These are phyloP conservation scores for Lampris incognitus DNA, from an alignment of 2,113 vertebrate genomes.

Conservation along the genomic window DNA sequence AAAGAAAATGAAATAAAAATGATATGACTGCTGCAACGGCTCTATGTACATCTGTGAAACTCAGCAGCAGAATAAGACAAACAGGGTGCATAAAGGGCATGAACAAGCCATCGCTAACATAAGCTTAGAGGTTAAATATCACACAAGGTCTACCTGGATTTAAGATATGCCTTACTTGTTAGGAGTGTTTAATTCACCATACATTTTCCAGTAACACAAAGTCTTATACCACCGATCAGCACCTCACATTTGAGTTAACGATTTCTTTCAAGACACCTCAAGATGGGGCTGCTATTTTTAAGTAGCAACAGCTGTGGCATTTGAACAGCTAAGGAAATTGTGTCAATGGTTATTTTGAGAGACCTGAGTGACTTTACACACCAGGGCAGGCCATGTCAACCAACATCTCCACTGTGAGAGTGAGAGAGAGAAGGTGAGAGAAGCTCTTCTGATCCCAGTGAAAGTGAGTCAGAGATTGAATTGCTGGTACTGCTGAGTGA, in stretches of 20 bases:
- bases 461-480: slow-evolving; percentile 67
- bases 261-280: slow-evolving; percentile 69
- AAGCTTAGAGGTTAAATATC: slow-evolving; percentile 26
- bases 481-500: slow-evolving; percentile 54
- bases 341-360: slow-evolving; percentile 78
- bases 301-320: slow-evolving; percentile 76
- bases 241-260: slow-evolving; percentile 60
- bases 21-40: not conserved
- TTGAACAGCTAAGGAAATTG: slow-evolving; percentile 58
- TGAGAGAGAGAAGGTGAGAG: slow-evolving; percentile 34
- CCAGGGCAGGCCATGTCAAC: slow-evolving; percentile 34
- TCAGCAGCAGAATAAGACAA: not conserved
- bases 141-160: slow-evolving; percentile 30
- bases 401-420: slow-evolving; percentile 17
- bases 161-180: slow-evolving; percentile 30
- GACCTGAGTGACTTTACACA: slow-evolving; percentile 43
- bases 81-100: slow-evolving; percentile 2
- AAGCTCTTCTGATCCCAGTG: slow-evolving; percentile 47
- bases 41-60: not conserved
- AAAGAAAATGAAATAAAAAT: slow-evolving; percentile 1
- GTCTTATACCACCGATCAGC: slow-evolving; percentile 54
- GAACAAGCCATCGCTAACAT: slow-evolving; percentile 49
- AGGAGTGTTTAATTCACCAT: slow-evolving; percentile 16
- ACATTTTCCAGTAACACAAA: slow-evolving; percentile 21
- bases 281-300: slow-evolving; percentile 75